Evolutionary conservation across 1,140 invertebrate genomes (phyloP).

Genomic region (Pogonus chalceus): DNA sequence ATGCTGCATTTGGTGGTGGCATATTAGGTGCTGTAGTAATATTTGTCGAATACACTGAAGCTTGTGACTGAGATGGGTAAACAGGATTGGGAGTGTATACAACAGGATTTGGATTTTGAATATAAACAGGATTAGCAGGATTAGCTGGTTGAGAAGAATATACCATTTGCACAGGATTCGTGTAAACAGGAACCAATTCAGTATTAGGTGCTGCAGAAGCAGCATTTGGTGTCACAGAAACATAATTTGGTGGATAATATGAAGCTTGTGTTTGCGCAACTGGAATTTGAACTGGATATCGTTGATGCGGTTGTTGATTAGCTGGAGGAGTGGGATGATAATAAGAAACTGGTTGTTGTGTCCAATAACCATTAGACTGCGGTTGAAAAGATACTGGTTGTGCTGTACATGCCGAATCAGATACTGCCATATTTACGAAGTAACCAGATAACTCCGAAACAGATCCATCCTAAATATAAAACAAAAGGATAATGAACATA

Average conservation of each 20-base stretch:
- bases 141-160: constrained; percentile 14
- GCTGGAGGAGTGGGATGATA: constrained; percentile 8
- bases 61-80: constrained; percentile 8
- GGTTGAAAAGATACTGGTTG: constrained; percentile 8
- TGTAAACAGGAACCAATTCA: constrained; percentile 26
- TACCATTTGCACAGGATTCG: constrained; percentile 22
- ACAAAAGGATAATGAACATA: constrained; percentile 1
- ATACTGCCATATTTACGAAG: constrained; percentile 10
- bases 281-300: constrained; percentile 2
- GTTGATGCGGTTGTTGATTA: not conserved
- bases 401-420: constrained; percentile 4
- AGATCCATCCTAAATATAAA: constrained; percentile 9
- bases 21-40: constrained; percentile 21
- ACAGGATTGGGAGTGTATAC: constrained; percentile 24
- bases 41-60: constrained; percentile 21
- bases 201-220: not conserved
- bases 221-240: not conserved
- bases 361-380: constrained; percentile 7
- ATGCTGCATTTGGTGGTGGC: constrained; percentile 1
- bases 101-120: constrained; percentile 18
- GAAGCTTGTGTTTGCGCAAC: not conserved
- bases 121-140: constrained; percentile 14
- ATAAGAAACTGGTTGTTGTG: constrained; percentile 12
- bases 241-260: not conserved
- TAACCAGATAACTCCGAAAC: constrained; percentile 8